These are phyloP conservation scores for Habropoda laboriosa DNA, from an alignment of 1,140 invertebrate species.

Conservation along the genomic window DNA sequence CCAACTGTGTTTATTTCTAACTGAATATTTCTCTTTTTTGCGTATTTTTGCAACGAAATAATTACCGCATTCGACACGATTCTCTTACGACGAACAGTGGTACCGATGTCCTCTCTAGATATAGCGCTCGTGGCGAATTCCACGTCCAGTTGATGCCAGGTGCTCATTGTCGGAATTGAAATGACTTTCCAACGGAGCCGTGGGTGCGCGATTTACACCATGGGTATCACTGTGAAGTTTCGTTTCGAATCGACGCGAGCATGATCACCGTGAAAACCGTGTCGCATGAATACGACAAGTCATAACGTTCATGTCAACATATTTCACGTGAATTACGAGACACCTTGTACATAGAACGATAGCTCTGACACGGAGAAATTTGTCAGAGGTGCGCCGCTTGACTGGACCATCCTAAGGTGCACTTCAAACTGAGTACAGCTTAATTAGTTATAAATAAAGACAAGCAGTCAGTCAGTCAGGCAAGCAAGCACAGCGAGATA, in stretches of 20 bases:
- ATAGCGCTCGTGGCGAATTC: conserved; percentile 84
- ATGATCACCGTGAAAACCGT: too few relatives aligned
- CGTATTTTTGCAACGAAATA: neutral
- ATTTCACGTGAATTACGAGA: neutral
- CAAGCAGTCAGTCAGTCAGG: conserved; percentile 48
- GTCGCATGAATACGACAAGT: neutral
- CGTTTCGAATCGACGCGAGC: too few relatives aligned
- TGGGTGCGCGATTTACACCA: too few relatives aligned
- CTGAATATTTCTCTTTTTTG: neutral
- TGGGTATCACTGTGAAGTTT: neutral
- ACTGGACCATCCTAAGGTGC: conserved; percentile 41
- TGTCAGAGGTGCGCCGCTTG: conserved; percentile 15
- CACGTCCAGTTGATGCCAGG: conserved; percentile 85
- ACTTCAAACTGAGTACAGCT: conserved; percentile 60
- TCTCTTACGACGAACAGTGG: conserved; percentile 79
- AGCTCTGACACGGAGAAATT: too few relatives aligned
- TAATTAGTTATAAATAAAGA: conserved; percentile 81
- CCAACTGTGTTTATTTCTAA: neutral
- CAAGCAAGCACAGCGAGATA: conserved; percentile 71
- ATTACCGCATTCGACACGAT: conserved; percentile 19
- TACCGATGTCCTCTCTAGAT: conserved; percentile 83
- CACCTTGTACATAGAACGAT: too few relatives aligned
- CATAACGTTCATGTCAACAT: neutral
- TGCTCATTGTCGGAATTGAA: conserved; percentile 81
- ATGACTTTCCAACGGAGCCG: neutral